A percentile compares a stretch with the other conserved stretches of the same genome.
Evolutionary conservation across 1,140 invertebrate species (phyloP).

Genomic region (Ceratina japonica): DNA sequence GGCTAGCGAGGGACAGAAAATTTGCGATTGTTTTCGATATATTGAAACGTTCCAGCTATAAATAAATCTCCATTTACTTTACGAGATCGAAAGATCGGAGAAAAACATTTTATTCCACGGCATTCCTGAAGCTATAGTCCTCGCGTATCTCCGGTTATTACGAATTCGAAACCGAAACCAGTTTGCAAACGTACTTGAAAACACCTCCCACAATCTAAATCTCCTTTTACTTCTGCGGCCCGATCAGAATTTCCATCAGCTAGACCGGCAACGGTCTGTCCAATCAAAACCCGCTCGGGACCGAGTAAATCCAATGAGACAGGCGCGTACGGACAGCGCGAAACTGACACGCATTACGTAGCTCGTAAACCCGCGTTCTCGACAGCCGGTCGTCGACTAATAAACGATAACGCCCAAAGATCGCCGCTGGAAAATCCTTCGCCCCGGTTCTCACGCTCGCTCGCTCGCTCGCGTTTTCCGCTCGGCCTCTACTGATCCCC

Average conservation of each 20-base stretch:
- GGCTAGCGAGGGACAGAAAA: too few relatives aligned
- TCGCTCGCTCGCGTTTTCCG: constrained; percentile 10
- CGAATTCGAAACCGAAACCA: not conserved
- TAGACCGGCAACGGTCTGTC: not conserved
- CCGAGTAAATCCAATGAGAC: constrained; percentile 15
- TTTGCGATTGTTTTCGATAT: too few relatives aligned
- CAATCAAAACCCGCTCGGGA: not conserved
- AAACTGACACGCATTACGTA: not conserved
- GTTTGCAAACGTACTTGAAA: not conserved
- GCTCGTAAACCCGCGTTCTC: not conserved
- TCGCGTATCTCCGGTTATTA: not conserved
- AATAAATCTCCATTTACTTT: too few relatives aligned
- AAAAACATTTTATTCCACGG: not conserved
- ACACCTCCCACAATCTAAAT: not conserved
- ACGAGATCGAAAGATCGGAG: too few relatives aligned
- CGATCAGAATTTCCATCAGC: not conserved
- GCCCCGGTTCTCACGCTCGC: constrained; percentile 46
- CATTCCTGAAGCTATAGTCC: not conserved
- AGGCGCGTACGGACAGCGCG: not conserved
- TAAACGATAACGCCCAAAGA: constrained; percentile 27
- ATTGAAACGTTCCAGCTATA: too few relatives aligned
- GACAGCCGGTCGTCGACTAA: not conserved
- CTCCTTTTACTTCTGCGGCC: not conserved
- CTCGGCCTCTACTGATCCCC: not conserved
- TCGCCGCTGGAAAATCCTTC: constrained; percentile 47